phyloP scores from a whole-genome alignment of 2,113 vertebrate species.

The Sturnus vulgaris region DNA sequence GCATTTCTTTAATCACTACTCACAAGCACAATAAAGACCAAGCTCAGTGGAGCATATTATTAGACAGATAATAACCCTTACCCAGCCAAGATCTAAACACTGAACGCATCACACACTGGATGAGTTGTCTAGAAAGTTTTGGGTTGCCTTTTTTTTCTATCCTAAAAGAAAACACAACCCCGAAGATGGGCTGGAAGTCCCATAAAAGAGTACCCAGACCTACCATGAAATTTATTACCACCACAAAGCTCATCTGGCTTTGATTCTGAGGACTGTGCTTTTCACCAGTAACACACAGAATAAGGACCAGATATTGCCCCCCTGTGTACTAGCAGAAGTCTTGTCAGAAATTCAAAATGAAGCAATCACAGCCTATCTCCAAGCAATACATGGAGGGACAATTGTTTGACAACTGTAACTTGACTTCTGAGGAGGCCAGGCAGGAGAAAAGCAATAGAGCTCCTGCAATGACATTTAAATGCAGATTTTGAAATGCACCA shows the following conservation, averaged over 20 bases:
- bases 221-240: not conserved
- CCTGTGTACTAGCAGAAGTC: not conserved
- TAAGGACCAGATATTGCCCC: not conserved
- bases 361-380: not conserved
- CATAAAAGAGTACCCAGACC: not conserved
- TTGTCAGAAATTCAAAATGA: not conserved
- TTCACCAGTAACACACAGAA: not conserved
- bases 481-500: not conserved
- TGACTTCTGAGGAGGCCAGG: not conserved
- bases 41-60: constrained; percentile 33
- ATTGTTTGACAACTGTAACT: not conserved
- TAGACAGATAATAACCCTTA: constrained; percentile 58
- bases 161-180: not conserved
- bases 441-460: not conserved
- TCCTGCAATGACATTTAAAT: not conserved
- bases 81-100: not conserved
- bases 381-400: not conserved
- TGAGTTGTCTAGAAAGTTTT: not conserved
- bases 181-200: not conserved
- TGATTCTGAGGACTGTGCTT: not conserved
- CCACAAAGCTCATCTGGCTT: not conserved
- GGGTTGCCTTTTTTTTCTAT: not conserved
- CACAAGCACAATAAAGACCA: constrained; percentile 24
- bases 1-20: constrained; percentile 46
- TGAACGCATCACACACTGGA: constrained; percentile 16